phyloP scores from a whole-genome alignment of 2,797 vertebrate genomes.

The Sardinella longiceps region DNA sequence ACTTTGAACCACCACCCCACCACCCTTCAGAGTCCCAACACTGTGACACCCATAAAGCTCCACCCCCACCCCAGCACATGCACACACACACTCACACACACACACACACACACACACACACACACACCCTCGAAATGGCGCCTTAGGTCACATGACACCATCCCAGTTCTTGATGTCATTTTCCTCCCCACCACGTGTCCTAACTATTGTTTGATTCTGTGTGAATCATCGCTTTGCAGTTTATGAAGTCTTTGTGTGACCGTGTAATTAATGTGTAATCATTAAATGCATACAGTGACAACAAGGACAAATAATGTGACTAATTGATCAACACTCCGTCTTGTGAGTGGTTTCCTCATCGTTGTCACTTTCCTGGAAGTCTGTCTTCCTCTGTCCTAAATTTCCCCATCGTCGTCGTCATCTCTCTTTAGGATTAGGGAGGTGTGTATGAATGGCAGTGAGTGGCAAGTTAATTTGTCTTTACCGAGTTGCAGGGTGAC shows the following conservation, averaged over 20 bases:
- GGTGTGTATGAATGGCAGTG: conserved; percentile 32
- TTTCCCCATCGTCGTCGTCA: not conserved
- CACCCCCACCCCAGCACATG: not conserved
- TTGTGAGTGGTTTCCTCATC: not conserved
- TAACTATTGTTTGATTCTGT: not conserved
- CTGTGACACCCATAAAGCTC: not conserved
- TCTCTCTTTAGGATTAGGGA: conserved; percentile 19
- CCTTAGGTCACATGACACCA: not conserved
- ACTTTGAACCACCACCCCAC: conserved; percentile 37
- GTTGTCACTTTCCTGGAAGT: conserved; percentile 19
- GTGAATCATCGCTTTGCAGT: not conserved
- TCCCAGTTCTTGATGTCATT: conserved; percentile 3
- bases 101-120: not conserved
- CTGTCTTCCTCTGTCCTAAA: conserved; percentile 7
- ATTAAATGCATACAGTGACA: not conserved
- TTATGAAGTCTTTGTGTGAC: not conserved
- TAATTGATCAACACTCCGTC: not conserved
- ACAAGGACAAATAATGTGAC: not conserved
- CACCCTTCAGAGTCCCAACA: too few relatives aligned
- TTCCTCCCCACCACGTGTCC: not conserved
- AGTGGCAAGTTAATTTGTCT: conserved; percentile 43
- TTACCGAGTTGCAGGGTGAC: conserved; percentile 40
- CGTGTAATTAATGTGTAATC: not conserved
- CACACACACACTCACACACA: not conserved
- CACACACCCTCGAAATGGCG: not conserved